Evolutionary conservation across 2,113 vertebrate species (phyloP), one percentile per base, ranked within the genome.

Genomic region (Syngnathus scovelli): DNA sequence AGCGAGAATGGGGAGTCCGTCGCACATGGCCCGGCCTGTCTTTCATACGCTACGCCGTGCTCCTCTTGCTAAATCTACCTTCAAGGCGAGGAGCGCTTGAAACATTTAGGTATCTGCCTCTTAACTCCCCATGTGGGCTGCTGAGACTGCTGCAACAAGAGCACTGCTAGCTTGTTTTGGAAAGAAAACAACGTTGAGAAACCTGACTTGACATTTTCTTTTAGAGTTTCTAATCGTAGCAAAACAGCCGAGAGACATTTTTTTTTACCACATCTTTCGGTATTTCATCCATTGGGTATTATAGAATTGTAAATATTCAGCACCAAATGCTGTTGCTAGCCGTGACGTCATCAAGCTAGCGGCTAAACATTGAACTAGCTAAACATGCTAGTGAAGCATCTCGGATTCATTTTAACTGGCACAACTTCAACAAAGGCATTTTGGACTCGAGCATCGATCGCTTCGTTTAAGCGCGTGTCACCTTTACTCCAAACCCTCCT

Each of bases 71-170:
- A 27, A 48, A 43, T 65, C 41, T 66, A 49, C 66, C 60, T 70
- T 64, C 64, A 54, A 76, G 65, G 63, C 13, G 3, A 67, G 64
- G 58, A 73, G 60, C 39, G 61, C 58, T 69, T 80, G 39, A 75
- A 82, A 83, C 77, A 76, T 80, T 75, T 84, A 67, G 66, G 43
- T 70, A 61, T 49, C 23, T 27, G 16, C 48, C 48, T 0, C 48
- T 19, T n/a, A 54, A 51, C 16, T 48, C 36, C 4, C 55, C 55
- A 58, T 72, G 73, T 55, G 63, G 76, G 56, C 67, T 77, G 79
- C 6, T 23, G 21, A 55, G 52, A 55, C 59, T 61, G 19, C 36
- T 58, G 61, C 61, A 27, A 44, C 41, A 27, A 27, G 21, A 44
- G 11, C 39, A 3, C n/a, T 1, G 61, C 23, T 62, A 43, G 44